Conservation (phyloP, 53 echinoderm and acorn worm genomes). For the Actinopyga echinites region DNA sequence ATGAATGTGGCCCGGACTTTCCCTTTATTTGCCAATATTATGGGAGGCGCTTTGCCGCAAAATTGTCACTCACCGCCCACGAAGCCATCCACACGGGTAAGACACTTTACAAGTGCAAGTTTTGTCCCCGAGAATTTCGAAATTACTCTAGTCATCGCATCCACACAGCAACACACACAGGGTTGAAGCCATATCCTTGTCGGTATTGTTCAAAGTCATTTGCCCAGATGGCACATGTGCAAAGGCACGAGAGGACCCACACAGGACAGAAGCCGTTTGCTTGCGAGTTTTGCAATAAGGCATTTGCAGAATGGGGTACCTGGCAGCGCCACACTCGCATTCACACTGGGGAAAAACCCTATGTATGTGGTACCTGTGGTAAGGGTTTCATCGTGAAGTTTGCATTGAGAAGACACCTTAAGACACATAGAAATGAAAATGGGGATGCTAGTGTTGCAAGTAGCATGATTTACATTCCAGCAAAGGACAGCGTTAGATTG, state of each 20-base stretch:
- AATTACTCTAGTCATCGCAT: constrained; percentile 42
- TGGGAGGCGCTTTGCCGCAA: constrained; percentile 21
- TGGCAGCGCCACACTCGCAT: constrained; percentile 32
- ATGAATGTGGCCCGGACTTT: too few species aligned
- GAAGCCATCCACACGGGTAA: constrained; percentile 37
- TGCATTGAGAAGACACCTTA: constrained; percentile 33
- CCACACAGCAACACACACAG: constrained; percentile 37
- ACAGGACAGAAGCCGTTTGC: constrained; percentile 12
- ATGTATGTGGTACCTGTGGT: constrained; percentile 26
- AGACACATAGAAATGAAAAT: constrained; percentile 9
- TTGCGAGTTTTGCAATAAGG: constrained; percentile 16
- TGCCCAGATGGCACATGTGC: constrained; percentile 33
- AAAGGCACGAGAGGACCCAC: constrained; percentile 39
- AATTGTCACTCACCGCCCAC: constrained; percentile 16
- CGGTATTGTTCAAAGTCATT: constrained; percentile 15
- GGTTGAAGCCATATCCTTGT: constrained; percentile 23
- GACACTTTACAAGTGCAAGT: constrained; percentile 29
- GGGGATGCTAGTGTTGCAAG: background rate
- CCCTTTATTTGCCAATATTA: constrained; percentile 33
- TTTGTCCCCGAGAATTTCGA: constrained; percentile 33
- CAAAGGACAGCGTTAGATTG: background rate
- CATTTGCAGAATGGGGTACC: constrained; percentile 43
- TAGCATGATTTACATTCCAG: background rate
- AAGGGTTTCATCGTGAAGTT: constrained; percentile 42
- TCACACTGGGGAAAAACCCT: constrained; percentile 38